Evolutionary conservation across 2,797 vertebrate genomes (phyloP), one percentile per base, ranked within the genome.

Genomic region (Pyrocephalus nanus): DNA sequence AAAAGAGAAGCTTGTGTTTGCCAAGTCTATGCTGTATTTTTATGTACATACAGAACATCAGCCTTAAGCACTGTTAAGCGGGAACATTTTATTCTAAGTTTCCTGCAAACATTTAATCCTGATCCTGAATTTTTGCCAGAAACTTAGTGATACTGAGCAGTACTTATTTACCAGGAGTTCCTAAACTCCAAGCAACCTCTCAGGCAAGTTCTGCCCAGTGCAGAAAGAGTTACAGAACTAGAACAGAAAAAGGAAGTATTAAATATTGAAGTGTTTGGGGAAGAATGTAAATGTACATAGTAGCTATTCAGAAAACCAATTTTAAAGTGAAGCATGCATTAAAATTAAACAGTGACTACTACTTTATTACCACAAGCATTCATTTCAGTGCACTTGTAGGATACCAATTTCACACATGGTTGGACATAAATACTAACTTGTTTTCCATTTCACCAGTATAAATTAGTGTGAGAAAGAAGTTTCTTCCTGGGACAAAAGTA

Each of bases 371-470:
- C 86, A 91, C 73, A 85, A 91, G 73, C 79, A 96, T 91, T 95
- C 92, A 81, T 94, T 94, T 89, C 92, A 87, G 76, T 86, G 78
- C 81, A 92, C 82, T 95, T 96, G 81, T 86, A 95, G 94, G 96
- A 95, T 95, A 96, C 94, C 94, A 95, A 97, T 97, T 97, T 97
- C 96, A 97, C 95, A 95, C 96, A 95, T 90, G 93, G 80, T 43
- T 97, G 94, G 58, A 47, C 92, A 90, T 88, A 96, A 96, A 97
- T 97, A 96, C 91, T 95, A 90, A 97, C 93, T 91, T 94, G 70
- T 76, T 96, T 94, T 96, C 92, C 84, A 93, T 92, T 96, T 95
- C 93, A 95, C 81, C 62, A 62, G 58, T 90, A 93, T 51, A 90
- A 93, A 94, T 93, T 70, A 87, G 79, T 67, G 70, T 70, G 54